phyloP scores from a whole-genome alignment of 2,888 invertebrate species.

The Argyra leucocephala region DNA sequence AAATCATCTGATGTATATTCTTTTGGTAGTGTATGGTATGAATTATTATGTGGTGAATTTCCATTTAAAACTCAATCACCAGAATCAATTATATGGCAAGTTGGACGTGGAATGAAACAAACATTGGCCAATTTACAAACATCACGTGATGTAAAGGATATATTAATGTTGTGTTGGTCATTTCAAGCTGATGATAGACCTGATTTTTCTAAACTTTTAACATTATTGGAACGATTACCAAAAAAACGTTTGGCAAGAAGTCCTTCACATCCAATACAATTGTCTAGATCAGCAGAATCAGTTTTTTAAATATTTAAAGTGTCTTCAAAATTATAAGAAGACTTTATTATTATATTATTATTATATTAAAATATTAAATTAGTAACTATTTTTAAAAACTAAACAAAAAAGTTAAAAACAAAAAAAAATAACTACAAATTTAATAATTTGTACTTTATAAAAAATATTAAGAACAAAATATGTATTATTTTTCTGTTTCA shows the following conservation, averaged over 20 bases:
- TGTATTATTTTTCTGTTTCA: background rate
- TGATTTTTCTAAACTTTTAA: slow-evolving; percentile 78
- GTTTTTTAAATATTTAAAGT: slow-evolving; percentile 56
- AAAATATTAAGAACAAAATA: background rate
- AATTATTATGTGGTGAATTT: slow-evolving; percentile 90
- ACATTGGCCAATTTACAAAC: slow-evolving; percentile 88
- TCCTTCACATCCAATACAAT: slow-evolving; percentile 95
- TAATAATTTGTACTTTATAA: background rate
- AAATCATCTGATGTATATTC: slow-evolving; percentile 92
- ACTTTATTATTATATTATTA: background rate
- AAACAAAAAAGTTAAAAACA: background rate
- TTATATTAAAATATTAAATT: background rate
- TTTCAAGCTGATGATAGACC: slow-evolving; percentile 76
- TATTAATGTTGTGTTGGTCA: slow-evolving; percentile 94
- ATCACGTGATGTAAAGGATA: slow-evolving; percentile 95
- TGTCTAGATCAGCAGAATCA: slow-evolving; percentile 92
- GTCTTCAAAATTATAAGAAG: background rate
- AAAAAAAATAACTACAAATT: background rate
- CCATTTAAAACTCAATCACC: slow-evolving; percentile 90
- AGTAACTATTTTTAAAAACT: background rate
- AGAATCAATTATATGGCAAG: slow-evolving; percentile 95
- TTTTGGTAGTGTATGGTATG: slow-evolving; percentile 99
- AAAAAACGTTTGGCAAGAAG: slow-evolving; percentile 91
- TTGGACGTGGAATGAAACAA: slow-evolving; percentile 93
- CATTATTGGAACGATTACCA: slow-evolving; percentile 81